Evolutionary conservation across 2,888 invertebrate species (phyloP).

Genomic region (Teleogryllus oceanicus): DNA sequence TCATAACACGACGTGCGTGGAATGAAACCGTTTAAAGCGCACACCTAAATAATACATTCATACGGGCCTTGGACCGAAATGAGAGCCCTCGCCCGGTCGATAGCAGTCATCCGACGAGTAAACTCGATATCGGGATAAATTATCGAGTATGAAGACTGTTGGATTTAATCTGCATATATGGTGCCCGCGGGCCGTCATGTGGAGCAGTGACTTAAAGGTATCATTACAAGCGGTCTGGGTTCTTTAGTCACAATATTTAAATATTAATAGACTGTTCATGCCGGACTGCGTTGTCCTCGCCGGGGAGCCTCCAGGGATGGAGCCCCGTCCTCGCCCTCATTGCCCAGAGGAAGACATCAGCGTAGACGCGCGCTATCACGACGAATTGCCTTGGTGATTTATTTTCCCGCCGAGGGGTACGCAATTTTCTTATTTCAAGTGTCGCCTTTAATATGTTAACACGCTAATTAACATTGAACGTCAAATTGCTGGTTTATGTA

Average conservation of each 20-base stretch:
- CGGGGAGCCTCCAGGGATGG: too few species aligned
- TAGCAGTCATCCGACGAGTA: background rate
- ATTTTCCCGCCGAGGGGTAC: too few species aligned
- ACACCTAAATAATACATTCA: slow-evolving; percentile 4
- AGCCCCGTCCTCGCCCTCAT: too few species aligned
- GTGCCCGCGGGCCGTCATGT: too few species aligned
- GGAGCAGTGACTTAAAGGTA: background rate
- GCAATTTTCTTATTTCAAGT: too few species aligned
- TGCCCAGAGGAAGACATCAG: too few species aligned
- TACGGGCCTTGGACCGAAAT: background rate
- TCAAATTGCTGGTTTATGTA: too few species aligned
- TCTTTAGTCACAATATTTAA: background rate
- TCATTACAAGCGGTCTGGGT: background rate
- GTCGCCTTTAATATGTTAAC: too few species aligned
- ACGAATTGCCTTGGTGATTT: too few species aligned
- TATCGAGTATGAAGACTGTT: background rate
- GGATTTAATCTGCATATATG: background rate
- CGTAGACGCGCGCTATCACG: too few species aligned
- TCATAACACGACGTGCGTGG: background rate
- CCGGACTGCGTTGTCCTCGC: too few species aligned
- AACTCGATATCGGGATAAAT: background rate
- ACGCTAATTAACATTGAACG: too few species aligned
- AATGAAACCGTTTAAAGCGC: background rate
- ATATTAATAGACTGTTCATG: background rate
- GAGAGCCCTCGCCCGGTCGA: background rate